Percentiles rank a stretch among this genome's conserved stretches.
phyloP scores from a whole-genome alignment of 2,113 vertebrate genomes.

The Haemorhous mexicanus region DNA sequence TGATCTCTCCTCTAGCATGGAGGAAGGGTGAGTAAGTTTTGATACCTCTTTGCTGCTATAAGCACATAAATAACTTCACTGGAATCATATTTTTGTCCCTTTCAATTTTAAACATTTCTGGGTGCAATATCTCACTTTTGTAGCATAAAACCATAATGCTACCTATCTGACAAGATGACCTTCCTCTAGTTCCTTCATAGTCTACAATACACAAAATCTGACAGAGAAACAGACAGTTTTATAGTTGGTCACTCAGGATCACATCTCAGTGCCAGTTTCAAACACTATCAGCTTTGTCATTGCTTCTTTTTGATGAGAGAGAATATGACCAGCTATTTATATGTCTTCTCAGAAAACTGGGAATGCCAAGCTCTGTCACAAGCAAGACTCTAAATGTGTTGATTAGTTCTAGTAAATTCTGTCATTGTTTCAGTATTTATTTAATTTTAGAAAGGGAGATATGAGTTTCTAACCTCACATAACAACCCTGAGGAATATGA shows the following conservation, averaged over 20 bases:
- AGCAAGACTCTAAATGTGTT: neutral
- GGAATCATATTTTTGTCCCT: neutral
- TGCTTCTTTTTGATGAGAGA: neutral
- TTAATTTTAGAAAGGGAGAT: neutral
- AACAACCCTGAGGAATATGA: neutral
- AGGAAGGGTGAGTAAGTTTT: neutral
- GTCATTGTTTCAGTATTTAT: neutral
- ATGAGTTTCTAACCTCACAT: neutral
- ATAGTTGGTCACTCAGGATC: neutral
- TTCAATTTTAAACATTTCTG: neutral
- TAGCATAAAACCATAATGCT: neutral
- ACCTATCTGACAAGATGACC: neutral
- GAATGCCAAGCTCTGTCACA: neutral
- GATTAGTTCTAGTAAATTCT: neutral
- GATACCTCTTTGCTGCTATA: neutral
- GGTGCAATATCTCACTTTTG: neutral
- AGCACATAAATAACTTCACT: neutral
- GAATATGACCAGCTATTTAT: neutral
- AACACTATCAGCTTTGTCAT: neutral
- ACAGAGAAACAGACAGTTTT: neutral
- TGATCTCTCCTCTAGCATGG: neutral
- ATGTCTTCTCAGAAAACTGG: neutral
- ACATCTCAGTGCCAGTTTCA: neutral
- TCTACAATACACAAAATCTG: neutral
- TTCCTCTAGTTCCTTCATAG: neutral